A percentile compares a stretch with the other conserved stretches of the same genome.
Evolutionary conservation across 2,797 vertebrate genomes (phyloP).

Genomic region (Argya squamiceps): DNA sequence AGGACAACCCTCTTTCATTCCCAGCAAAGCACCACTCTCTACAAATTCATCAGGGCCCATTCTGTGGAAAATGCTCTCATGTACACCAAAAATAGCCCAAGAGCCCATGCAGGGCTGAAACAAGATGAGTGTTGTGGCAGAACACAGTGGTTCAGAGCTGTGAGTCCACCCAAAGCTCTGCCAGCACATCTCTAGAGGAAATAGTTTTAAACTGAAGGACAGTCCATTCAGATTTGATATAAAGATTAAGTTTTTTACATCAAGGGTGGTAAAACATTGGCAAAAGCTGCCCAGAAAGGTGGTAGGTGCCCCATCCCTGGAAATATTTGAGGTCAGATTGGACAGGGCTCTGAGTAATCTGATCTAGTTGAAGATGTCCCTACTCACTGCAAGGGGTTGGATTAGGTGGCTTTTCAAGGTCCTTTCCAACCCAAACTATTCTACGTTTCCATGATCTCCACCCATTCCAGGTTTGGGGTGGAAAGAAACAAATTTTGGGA

Average conservation of each 20-base stretch:
- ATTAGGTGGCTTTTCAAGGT: not conserved
- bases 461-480: not conserved
- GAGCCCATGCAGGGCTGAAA: not conserved
- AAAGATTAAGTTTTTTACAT: not conserved
- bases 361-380: not conserved
- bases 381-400: not conserved
- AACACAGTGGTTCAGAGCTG: not conserved
- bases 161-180: not conserved
- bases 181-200: not conserved
- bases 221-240: not conserved
- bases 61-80: conserved; percentile 1
- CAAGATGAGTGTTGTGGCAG: not conserved
- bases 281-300: not conserved
- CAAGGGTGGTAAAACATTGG: not conserved
- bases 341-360: not conserved
- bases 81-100: not conserved
- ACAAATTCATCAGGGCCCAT: conserved; percentile 1
- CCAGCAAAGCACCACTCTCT: not conserved
- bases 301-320: not conserved
- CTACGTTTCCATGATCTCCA: fast-evolving
- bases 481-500: not conserved
- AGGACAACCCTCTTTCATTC: not conserved
- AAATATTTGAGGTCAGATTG: not conserved
- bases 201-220: not conserved
- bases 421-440: not conserved